Base-by-base conservation (phyloP, 1,140 invertebrate genomes). In the Chironomus tepperi region DNA sequence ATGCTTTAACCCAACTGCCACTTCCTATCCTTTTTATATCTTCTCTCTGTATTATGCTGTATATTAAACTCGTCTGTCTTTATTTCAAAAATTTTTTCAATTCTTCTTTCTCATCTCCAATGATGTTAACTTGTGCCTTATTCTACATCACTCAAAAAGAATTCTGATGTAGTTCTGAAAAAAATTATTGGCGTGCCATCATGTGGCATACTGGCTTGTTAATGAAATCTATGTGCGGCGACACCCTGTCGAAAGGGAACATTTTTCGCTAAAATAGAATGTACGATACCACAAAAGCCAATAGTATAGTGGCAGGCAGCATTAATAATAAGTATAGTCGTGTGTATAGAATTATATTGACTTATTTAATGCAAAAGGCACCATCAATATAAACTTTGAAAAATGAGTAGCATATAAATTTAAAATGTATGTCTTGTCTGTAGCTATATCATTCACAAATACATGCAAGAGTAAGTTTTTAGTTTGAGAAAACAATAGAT, bases 291-390 rank as follows among this genome's bases (percentile, higher is more conserved):
- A 34, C 24, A 34, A 34, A 34, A 34, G 24, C 24, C 24, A 34
- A 34, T 34, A 34, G 24, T 34, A 34, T 34, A 34, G 24, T 34
- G 47, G 47, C 47, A 57, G 43, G 15, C 43, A 47, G 24, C 24
- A 34, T 34, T 34, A 34, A 34, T 47, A 47, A n/a, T 57, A 12
- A 57, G 47, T 57, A 34, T 57, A 15, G 12, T 57, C n/a, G 47
- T 57, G 47, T 57, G n/a, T 57, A 57, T 57, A 57, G 47, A 57
- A n/a, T 34, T n/a, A 57, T 57, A 57, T 57, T 57, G 47, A 57
- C 47, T 57, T 57, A 57, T 57, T 57, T 57, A 57, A 57, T 57
- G 47, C 47, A 57, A 57, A 57, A 57, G 47, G 47, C 47, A 57
- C 47, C 47, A 57, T 57, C 47, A 57, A 57, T 57, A 57, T 57